These are phyloP conservation scores for Typhlomys cinereus DNA, from an alignment of 2,113 vertebrate species.

Conservation along the genomic window DNA sequence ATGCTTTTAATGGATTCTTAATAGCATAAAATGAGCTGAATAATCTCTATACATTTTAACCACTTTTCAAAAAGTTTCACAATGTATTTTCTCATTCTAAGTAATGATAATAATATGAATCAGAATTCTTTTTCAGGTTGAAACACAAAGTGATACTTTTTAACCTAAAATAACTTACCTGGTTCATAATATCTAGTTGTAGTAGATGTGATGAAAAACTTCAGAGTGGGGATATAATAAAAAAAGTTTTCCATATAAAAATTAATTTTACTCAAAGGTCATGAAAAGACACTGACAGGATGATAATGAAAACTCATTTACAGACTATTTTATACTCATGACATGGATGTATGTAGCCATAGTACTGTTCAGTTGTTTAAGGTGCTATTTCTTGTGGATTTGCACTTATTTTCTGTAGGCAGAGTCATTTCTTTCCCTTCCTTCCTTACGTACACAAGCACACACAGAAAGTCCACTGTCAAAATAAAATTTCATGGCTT, in stretches of 20 bases:
- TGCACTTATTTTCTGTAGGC: neutral
- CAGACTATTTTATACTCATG: neutral
- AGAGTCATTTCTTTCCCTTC: neutral
- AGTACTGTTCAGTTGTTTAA: conserved; percentile 45
- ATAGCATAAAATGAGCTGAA: conserved; percentile 20
- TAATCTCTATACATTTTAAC: neutral
- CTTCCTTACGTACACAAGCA: neutral
- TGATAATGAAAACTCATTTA: conserved; percentile 50
- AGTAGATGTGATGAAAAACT: conserved; percentile 61
- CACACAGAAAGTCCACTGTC: neutral
- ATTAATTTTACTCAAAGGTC: conserved; percentile 56
- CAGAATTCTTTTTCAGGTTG: conserved; percentile 51
- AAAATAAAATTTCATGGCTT: conserved; percentile 19
- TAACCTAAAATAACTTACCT: conserved; percentile 19
- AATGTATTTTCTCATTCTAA: conserved; percentile 17
- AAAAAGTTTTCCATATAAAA: conserved; percentile 59
- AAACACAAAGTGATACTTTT: conserved; percentile 44
- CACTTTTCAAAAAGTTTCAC: neutral
- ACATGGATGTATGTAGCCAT: conserved; percentile 27
- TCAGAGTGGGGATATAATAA: neutral
- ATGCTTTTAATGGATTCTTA: conserved; percentile 32
- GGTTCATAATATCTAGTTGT: conserved; percentile 58
- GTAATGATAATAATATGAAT: conserved; percentile 38
- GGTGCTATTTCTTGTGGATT: neutral
- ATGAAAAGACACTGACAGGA: conserved; percentile 49